These are phyloP conservation scores for Cossypha caffra DNA, from an alignment of 2,797 vertebrate genomes.

Conservation along the genomic window DNA sequence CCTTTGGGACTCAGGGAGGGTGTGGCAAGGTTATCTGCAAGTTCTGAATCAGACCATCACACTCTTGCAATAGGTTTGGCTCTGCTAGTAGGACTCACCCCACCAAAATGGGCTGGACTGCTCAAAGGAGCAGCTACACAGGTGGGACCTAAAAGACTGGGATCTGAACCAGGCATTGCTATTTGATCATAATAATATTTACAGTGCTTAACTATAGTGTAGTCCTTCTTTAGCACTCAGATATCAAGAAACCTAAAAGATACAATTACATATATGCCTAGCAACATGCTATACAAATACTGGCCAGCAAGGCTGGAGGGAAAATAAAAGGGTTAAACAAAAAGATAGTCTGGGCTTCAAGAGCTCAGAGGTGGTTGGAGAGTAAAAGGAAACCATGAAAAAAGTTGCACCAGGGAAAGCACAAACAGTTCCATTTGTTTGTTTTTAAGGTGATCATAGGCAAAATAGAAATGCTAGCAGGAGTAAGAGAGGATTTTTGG, in stretches of 20 bases:
- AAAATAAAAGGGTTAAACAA: not conserved
- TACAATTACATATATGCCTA: not conserved
- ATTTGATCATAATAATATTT: not conserved
- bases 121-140: not conserved
- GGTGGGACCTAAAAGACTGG: not conserved
- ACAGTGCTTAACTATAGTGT: not conserved
- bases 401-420: not conserved
- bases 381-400: not conserved
- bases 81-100: not conserved
- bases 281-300: not conserved
- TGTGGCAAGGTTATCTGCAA: not conserved
- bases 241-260: not conserved
- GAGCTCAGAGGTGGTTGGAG: not conserved
- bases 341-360: not conserved
- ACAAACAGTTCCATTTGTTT: not conserved
- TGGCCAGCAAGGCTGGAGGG: not conserved
- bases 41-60: not conserved
- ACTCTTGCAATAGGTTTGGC: not conserved
- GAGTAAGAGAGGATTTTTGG: not conserved
- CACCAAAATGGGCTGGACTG: not conserved
- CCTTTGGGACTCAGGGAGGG: not conserved
- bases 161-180: not conserved
- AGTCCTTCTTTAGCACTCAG: not conserved
- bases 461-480: not conserved
- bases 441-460: not conserved